phyloP scores from a whole-genome alignment of 2,888 invertebrate species.

The Podabrus alpinus region DNA sequence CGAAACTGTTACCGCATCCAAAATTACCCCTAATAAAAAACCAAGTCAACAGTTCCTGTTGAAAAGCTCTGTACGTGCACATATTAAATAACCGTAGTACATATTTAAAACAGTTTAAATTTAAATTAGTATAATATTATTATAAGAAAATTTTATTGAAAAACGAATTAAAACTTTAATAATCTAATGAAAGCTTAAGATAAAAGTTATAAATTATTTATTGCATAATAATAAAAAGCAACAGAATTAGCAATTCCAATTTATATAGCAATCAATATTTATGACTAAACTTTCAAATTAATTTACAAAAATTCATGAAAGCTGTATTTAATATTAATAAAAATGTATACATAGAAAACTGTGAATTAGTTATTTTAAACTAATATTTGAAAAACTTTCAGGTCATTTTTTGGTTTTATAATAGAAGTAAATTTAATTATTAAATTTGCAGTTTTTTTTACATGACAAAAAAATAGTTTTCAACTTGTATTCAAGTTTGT shows the following conservation, averaged over 20 bases:
- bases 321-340: neutral
- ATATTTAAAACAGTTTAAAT: too few relatives aligned
- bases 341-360: neutral
- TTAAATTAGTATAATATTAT: too few relatives aligned
- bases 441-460: too few relatives aligned
- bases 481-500: too few relatives aligned
- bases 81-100: too few relatives aligned
- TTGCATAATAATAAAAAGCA: neutral
- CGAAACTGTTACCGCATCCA: too few relatives aligned
- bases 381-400: neutral
- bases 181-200: neutral
- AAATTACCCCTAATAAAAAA: too few relatives aligned
- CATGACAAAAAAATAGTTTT: too few relatives aligned
- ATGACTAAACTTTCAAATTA: neutral
- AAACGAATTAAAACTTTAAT: neutral
- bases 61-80: too few relatives aligned
- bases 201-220: neutral
- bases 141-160: too few relatives aligned
- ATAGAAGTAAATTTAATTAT: too few relatives aligned
- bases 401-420: neutral
- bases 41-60: too few relatives aligned
- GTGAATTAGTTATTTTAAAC: neutral
- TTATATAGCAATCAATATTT: neutral
- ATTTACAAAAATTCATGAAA: neutral
- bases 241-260: neutral